A percentile compares a stretch with the other conserved stretches of the same genome.
Evolutionary conservation across 2,113 vertebrate species (phyloP).

Genomic region (Edolisoma coerulescens): DNA sequence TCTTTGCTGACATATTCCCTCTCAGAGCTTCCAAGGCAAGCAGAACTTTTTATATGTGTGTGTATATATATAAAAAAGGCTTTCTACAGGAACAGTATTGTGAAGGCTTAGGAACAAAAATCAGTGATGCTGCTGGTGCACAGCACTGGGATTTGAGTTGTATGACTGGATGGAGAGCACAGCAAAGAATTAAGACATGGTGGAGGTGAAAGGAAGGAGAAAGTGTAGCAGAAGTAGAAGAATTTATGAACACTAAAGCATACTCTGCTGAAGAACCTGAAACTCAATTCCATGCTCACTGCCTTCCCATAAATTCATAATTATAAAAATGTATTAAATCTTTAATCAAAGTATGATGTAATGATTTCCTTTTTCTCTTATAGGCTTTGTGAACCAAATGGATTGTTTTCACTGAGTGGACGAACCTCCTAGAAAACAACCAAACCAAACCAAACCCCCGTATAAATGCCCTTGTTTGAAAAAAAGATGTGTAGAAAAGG

Average conservation of each 20-base stretch:
- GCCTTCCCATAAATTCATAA: neutral
- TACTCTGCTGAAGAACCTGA: neutral
- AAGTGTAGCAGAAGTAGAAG: neutral
- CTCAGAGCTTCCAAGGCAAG: neutral
- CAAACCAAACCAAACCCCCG: neutral
- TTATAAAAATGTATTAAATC: neutral
- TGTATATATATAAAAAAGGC: neutral
- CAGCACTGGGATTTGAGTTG: neutral
- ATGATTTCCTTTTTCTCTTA: neutral
- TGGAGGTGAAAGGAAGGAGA: neutral
- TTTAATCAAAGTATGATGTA: neutral
- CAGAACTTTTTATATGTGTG: neutral
- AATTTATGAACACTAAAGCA: neutral
- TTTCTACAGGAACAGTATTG: neutral
- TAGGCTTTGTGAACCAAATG: neutral
- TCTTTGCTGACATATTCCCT: neutral
- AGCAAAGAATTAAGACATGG: neutral
- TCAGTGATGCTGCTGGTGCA: neutral
- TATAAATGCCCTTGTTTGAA: neutral
- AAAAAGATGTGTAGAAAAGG: neutral
- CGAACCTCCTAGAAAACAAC: neutral
- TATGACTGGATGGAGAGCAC: neutral
- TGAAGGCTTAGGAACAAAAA: neutral
- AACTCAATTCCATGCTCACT: neutral
- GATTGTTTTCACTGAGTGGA: neutral